Conservation (phyloP, 2,113 vertebrate genomes). For the Tychaedon coryphoeus region DNA sequence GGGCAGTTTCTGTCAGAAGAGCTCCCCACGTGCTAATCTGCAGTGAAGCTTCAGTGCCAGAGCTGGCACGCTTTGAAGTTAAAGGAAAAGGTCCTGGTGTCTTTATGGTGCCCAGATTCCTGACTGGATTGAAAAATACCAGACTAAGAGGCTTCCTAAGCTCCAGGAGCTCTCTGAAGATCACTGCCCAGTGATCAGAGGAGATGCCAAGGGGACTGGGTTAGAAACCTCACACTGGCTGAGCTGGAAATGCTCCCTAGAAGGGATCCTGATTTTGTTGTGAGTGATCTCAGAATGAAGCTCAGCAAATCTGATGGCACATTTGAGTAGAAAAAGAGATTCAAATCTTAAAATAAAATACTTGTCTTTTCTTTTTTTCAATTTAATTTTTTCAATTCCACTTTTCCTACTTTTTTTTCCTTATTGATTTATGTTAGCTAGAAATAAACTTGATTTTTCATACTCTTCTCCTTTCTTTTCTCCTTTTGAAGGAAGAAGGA, state of each 20-base stretch:
- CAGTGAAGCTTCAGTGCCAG: not conserved
- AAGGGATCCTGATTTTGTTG: not conserved
- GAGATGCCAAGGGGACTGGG: not conserved
- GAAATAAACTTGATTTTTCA: not conserved
- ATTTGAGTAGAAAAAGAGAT: not conserved
- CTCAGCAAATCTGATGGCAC: not conserved
- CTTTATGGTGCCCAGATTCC: not conserved
- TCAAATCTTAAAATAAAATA: not conserved
- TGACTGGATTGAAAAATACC: not conserved
- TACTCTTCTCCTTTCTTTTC: not conserved
- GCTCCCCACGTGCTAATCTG: not conserved
- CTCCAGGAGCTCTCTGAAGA: not conserved
- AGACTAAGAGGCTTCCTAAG: not conserved
- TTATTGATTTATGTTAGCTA: not conserved
- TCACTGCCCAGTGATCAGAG: not conserved
- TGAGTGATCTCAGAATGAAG: not conserved
- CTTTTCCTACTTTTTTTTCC: not conserved
- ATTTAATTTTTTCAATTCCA: not conserved
- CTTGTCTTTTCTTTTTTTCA: not conserved
- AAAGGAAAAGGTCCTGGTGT: not conserved
- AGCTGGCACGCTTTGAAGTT: constrained; percentile 2
- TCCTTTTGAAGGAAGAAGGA: not conserved
- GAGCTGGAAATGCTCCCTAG: not conserved
- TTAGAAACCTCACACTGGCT: not conserved
- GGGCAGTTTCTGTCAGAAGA: not conserved